These are phyloP conservation scores for Pyxicephalus adspersus DNA, from an alignment of 2,113 vertebrate species.

Conservation along the genomic window DNA sequence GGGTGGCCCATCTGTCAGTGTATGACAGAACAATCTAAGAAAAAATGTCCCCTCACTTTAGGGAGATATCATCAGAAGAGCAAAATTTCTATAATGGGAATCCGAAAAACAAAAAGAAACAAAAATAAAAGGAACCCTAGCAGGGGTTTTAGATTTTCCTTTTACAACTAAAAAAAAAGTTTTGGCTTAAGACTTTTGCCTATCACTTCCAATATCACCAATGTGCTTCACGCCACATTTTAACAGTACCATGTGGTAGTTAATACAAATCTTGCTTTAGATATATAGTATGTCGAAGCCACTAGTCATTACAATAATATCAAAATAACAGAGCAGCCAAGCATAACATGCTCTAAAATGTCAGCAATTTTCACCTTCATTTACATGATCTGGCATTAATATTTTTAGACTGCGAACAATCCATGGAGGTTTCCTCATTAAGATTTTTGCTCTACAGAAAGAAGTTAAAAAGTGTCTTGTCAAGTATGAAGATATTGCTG, in stretches of 20 bases:
- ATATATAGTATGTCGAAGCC: conserved; percentile 17
- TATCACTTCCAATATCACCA: neutral
- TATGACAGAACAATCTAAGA: too few relatives aligned
- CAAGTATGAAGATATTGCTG: conserved; percentile 32
- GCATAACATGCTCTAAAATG: conserved; percentile 43
- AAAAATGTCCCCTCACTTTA: too few relatives aligned
- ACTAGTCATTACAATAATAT: conserved; percentile 37
- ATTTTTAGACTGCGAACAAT: conserved; percentile 17
- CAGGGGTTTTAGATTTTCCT: too few relatives aligned
- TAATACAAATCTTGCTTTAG: neutral
- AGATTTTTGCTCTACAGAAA: conserved; percentile 36
- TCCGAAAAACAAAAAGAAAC: too few relatives aligned
- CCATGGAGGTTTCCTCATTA: conserved; percentile 43
- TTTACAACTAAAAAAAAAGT: too few relatives aligned
- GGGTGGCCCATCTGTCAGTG: too few relatives aligned
- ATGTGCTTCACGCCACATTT: neutral
- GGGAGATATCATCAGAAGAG: too few relatives aligned
- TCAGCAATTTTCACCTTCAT: conserved; percentile 46
- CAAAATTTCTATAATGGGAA: too few relatives aligned
- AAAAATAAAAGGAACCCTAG: too few relatives aligned
- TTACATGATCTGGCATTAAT: conserved; percentile 45
- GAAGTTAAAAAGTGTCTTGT: conserved; percentile 42
- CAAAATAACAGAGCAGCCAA: conserved; percentile 24
- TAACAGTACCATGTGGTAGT: neutral
- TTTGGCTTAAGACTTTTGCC: too few relatives aligned